Conservation (phyloP, 1,140 invertebrate genomes). For the Temnothorax longispinosus region DNA sequence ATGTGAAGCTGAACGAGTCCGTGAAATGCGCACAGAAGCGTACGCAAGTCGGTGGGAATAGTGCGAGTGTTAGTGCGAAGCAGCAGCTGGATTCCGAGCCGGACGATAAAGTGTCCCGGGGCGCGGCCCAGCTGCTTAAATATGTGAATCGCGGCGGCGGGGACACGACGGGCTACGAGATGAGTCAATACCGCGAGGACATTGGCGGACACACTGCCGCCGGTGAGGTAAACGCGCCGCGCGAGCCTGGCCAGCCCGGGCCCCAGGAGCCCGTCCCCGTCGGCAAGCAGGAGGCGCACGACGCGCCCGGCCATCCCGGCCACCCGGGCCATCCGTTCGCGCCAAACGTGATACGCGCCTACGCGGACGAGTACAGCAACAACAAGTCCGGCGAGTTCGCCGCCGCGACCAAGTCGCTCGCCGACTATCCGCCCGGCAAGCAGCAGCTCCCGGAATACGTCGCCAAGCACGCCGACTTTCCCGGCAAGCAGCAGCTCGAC, state of each 20-base stretch:
- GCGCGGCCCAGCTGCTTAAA: conserved; percentile 84
- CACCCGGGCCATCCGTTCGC: conserved; percentile 77
- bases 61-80: conserved; percentile 81
- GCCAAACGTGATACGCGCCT: conserved; percentile 76
- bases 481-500: conserved; percentile 73
- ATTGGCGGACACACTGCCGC: conserved; percentile 83
- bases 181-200: conserved; percentile 87
- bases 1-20: conserved; percentile 86
- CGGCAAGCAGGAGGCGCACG: conserved; percentile 80
- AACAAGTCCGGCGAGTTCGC: conserved; percentile 76
- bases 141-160: conserved; percentile 82
- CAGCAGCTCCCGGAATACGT: conserved; percentile 73
- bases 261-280: conserved; percentile 78
- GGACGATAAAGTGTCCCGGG: conserved; percentile 82
- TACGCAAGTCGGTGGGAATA: conserved; percentile 81
- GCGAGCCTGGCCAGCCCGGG: conserved; percentile 78
- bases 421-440: conserved; percentile 75
- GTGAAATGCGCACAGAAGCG: conserved; percentile 85
- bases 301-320: conserved; percentile 78
- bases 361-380: conserved; percentile 77
- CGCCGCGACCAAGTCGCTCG: conserved; percentile 67
- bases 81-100: conserved; percentile 81
- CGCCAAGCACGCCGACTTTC: conserved; percentile 72
- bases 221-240: conserved; percentile 83
- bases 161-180: conserved; percentile 81